Evolutionary conservation across 2,113 vertebrate genomes (phyloP).

Genomic region (Entosphenus tridentatus): DNA sequence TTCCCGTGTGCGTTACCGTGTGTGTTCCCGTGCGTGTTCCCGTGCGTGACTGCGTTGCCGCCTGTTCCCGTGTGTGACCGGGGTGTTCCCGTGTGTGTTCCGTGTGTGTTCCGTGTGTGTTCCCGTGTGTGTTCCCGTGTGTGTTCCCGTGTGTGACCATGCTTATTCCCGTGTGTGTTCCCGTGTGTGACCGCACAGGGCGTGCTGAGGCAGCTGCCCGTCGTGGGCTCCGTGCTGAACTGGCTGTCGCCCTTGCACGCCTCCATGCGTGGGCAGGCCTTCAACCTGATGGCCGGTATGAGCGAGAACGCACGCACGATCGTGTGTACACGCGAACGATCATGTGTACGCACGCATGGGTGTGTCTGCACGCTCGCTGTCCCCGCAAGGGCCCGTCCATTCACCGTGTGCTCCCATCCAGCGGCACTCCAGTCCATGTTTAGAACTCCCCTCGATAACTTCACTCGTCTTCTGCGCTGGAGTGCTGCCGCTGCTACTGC

Average conservation of each 20-base stretch:
- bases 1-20: too few species aligned
- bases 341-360: neutral
- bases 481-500: neutral
- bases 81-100: too few species aligned
- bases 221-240: constrained; percentile 72
- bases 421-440: neutral
- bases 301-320: too few species aligned
- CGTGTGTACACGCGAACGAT: neutral
- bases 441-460: neutral
- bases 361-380: neutral
- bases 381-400: neutral
- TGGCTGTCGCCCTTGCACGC: constrained; percentile 79
- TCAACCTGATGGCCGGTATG: constrained; percentile 74
- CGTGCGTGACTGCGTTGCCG: too few species aligned
- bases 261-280: constrained; percentile 55
- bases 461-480: neutral
- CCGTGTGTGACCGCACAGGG: constrained; percentile 26
- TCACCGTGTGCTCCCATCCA: neutral
- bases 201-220: constrained; percentile 63
- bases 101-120: too few species aligned
- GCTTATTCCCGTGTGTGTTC: too few species aligned
- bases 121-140: too few species aligned
- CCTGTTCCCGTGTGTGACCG: too few species aligned
- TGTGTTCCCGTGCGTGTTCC: too few species aligned
- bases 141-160: too few species aligned